Base-by-base conservation (phyloP, 2,113 vertebrate genomes). In the Willisornis vidua region DNA sequence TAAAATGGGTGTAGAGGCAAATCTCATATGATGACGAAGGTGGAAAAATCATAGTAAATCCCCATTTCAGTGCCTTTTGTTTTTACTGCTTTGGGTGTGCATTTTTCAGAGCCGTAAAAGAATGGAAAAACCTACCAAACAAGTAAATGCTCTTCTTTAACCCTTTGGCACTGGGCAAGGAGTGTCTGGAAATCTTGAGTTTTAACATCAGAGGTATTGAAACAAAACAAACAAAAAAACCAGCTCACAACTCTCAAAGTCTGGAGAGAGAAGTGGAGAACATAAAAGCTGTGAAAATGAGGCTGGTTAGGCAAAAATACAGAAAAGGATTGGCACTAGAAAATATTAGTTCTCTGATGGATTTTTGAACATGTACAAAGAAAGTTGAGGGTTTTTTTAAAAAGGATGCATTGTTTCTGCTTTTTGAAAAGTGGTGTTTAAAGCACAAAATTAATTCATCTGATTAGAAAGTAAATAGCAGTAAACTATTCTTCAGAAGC, bases 251-350 rank as follows among this genome's bases (percentile, higher is more conserved):
- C 33, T 77, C 79, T 83, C 39, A 61, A 92, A 92, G 35, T 85
- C 73, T 97, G 96, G 95, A 94, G 95, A 87, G 37, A 83, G 49
- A 88, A 81, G 26, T 15, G 54, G 49, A 94, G 87, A 95, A 87
- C 37, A 82, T 90, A 96, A 94, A 97, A 96, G 45, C 79, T 96
- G 94, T 91, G 89, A 96, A 97, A 96, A 84, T 89, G 33, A 96
- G 25, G 37, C 59, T 94, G 65, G 71, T 39, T 52, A 75, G 76
- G 78, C 58, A 88, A 90, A 95, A 94, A 84, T 72, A 90, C 89
- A 85, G 37, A 74, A 57, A 62, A 89, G 9, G 33, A n/a, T 52
- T 89, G 73, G 81, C 72, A 72, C 29, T 75, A 93, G 41, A 95
- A 93, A 93, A 78, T 78, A 71, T 33, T 87, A 73, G 33, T 46